Conservation (phyloP, 2,113 vertebrate species). For the Trogon surrucura region DNA sequence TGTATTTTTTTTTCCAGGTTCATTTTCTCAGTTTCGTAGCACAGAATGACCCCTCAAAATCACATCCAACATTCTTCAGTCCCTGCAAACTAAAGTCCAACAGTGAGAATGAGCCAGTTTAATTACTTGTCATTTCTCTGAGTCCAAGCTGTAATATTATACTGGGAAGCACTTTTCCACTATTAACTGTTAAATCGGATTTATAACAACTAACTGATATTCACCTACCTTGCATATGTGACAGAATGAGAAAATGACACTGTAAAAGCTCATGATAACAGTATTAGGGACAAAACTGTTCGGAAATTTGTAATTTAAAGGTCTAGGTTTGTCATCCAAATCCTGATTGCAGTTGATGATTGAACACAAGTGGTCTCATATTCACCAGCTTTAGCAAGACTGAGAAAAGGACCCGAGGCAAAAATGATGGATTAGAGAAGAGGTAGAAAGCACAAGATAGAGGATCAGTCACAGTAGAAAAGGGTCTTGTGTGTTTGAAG, state of each 20-base stretch:
- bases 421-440: neutral
- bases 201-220: neutral
- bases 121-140: neutral
- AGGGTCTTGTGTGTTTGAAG: neutral
- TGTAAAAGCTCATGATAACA: neutral
- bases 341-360: neutral
- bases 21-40: neutral
- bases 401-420: neutral
- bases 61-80: neutral
- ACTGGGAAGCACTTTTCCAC: neutral
- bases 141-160: neutral
- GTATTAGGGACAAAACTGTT: neutral
- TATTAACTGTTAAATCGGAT: neutral
- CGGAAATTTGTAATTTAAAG: neutral
- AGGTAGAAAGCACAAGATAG: neutral
- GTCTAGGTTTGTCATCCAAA: neutral
- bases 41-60: neutral
- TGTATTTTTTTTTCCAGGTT: neutral
- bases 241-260: neutral
- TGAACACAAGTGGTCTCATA: neutral
- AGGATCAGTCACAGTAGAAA: neutral
- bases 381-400: neutral
- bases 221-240: neutral
- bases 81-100: neutral
- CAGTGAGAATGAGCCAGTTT: neutral